These are phyloP conservation scores for Troglohyphantes excavatus DNA, from an alignment of 2,888 invertebrate species.

Conservation along the genomic window DNA sequence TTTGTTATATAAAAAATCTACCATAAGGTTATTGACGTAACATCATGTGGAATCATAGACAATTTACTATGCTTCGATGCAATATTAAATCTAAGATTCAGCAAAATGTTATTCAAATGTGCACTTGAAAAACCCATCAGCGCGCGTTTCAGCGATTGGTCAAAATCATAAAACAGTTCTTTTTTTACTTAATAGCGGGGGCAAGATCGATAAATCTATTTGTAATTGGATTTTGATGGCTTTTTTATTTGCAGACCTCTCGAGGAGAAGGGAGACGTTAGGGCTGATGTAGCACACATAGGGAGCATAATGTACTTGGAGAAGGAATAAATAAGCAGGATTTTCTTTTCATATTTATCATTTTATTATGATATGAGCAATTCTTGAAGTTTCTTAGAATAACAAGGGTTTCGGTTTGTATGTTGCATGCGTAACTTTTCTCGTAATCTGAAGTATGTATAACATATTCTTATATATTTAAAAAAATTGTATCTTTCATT, in stretches of 20 bases:
- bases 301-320: background rate
- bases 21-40: background rate
- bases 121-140: conserved; percentile 30
- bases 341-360: background rate
- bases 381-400: too few species aligned
- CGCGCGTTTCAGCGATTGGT: background rate
- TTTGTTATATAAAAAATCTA: background rate
- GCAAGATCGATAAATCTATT: conserved; percentile 29
- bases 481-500: too few species aligned
- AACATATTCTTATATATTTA: too few species aligned
- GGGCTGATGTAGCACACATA: background rate
- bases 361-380: background rate
- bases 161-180: background rate
- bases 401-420: too few species aligned
- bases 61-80: background rate
- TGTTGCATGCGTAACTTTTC: too few species aligned
- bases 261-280: conserved; percentile 2
- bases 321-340: background rate
- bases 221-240: conserved; percentile 45
- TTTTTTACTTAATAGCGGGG: background rate
- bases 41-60: background rate
- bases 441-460: too few species aligned
- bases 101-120: conserved; percentile 13
- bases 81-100: background rate
- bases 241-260: conserved; percentile 25